A percentile compares a stretch with the other conserved stretches of the same genome.
These are phyloP conservation scores for Notothenia coriiceps DNA, from an alignment of 2,113 vertebrate genomes.

Conservation along the genomic window DNA sequence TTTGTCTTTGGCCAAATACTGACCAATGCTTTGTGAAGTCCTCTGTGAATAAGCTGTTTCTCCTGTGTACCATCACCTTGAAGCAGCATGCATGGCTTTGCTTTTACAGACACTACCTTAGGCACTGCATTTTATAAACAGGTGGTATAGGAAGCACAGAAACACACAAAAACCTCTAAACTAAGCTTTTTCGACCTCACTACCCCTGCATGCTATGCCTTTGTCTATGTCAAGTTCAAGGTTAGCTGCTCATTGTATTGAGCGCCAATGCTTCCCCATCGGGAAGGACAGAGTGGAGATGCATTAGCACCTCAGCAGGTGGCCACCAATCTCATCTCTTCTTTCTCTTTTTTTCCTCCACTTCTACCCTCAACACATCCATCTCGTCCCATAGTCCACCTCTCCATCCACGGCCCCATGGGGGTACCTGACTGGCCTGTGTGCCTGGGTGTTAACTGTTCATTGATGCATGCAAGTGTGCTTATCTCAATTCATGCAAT, in stretches of 20 bases:
- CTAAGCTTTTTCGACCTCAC: constrained; percentile 9
- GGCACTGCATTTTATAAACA: neutral
- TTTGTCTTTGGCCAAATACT: constrained; percentile 45
- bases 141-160: constrained; percentile 12
- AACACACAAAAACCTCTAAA: neutral
- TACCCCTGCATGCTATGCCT: constrained; percentile 35
- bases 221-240: constrained; percentile 76
- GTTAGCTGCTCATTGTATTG: constrained; percentile 82
- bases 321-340: constrained; percentile 71
- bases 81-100: neutral
- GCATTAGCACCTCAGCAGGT: constrained; percentile 84
- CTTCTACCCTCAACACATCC: constrained; percentile 32
- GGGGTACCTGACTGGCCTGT: constrained; percentile 41
- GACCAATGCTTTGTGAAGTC: constrained; percentile 25
- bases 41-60: neutral
- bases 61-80: neutral
- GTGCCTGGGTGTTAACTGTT: constrained; percentile 7
- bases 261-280: constrained; percentile 69
- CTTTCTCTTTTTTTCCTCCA: constrained; percentile 34
- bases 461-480: constrained; percentile 35
- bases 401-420: constrained; percentile 35
- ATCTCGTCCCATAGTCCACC: constrained; percentile 39
- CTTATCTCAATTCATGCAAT: constrained; percentile 35
- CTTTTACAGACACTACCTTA: constrained; percentile 5
- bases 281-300: constrained; percentile 64